Percentiles rank a stretch among this genome's conserved stretches.
phyloP scores from a whole-genome alignment of 1,140 invertebrate genomes.

The Elymnias hypermnestra region DNA sequence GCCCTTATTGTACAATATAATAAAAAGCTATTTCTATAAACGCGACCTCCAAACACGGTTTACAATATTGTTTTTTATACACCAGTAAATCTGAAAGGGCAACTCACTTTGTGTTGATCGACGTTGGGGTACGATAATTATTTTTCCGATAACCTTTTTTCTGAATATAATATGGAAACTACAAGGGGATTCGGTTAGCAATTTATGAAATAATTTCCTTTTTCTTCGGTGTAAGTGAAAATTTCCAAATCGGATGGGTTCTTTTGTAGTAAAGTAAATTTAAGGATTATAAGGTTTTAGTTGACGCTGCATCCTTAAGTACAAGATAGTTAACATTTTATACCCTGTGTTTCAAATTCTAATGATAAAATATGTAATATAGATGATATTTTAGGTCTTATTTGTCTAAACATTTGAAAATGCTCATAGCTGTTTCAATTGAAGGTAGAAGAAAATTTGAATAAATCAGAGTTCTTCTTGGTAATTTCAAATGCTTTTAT shows the following conservation, averaged over 20 bases:
- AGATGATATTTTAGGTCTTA: too few relatives aligned
- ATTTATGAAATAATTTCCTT: slow-evolving; percentile 15
- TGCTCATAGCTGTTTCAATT: too few relatives aligned
- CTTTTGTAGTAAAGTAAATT: too few relatives aligned
- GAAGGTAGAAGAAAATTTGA: too few relatives aligned
- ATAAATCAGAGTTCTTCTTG: too few relatives aligned
- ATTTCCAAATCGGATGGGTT: background rate
- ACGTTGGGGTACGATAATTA: slow-evolving; percentile 17
- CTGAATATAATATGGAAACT: slow-evolving; percentile 7
- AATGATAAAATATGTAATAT: too few relatives aligned
- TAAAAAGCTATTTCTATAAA: background rate
- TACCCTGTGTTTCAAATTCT: too few relatives aligned
- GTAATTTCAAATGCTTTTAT: too few relatives aligned
- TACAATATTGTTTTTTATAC: slow-evolving; percentile 3
- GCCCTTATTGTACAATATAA: background rate
- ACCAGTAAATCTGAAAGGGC: slow-evolving; percentile 9
- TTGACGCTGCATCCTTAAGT: too few relatives aligned
- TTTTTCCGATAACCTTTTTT: slow-evolving; percentile 23
- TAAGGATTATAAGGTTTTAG: too few relatives aligned
- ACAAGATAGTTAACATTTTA: too few relatives aligned
- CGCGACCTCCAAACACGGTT: background rate
- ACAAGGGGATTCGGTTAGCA: slow-evolving; percentile 8
- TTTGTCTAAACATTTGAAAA: too few relatives aligned
- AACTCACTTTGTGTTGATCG: slow-evolving; percentile 12
- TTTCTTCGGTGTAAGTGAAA: slow-evolving; percentile 2